phyloP scores from a whole-genome alignment of 2,113 vertebrate species.

The Bettongia penicillata region DNA sequence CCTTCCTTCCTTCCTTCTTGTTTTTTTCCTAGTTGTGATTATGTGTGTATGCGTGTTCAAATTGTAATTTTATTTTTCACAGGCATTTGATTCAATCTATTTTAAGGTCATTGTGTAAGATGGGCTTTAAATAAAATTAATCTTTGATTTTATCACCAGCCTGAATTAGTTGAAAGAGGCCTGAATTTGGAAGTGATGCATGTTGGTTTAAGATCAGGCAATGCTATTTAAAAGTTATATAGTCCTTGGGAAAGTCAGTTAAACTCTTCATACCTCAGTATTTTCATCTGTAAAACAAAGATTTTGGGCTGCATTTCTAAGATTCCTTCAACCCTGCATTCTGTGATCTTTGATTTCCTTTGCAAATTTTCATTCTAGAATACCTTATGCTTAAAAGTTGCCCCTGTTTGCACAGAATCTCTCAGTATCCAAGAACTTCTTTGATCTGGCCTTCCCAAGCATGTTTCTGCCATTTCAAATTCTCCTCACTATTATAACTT shows the following conservation, averaged over 20 bases:
- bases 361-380: neutral
- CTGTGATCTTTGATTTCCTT: neutral
- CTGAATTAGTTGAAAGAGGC: neutral
- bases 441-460: neutral
- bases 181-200: neutral
- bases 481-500: neutral
- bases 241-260: neutral
- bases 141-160: neutral
- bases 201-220: neutral
- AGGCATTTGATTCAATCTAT: neutral
- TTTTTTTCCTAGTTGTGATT: neutral
- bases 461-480: neutral
- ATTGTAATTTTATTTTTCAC: neutral
- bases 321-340: neutral
- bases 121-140: neutral
- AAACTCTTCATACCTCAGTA: neutral
- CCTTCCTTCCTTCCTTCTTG: too few relatives aligned
- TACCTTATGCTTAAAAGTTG: neutral
- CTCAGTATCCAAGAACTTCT: neutral
- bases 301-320: neutral
- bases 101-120: neutral
- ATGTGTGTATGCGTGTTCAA: neutral
- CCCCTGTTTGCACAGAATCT: neutral
- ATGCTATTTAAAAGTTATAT: neutral
- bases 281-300: neutral